Evolutionary conservation across 30 jellyfish, hydroid and myxozoan genomes (phyloP), one percentile per base, ranked within the genome.

Genomic region (Sanderia malayensis): DNA sequence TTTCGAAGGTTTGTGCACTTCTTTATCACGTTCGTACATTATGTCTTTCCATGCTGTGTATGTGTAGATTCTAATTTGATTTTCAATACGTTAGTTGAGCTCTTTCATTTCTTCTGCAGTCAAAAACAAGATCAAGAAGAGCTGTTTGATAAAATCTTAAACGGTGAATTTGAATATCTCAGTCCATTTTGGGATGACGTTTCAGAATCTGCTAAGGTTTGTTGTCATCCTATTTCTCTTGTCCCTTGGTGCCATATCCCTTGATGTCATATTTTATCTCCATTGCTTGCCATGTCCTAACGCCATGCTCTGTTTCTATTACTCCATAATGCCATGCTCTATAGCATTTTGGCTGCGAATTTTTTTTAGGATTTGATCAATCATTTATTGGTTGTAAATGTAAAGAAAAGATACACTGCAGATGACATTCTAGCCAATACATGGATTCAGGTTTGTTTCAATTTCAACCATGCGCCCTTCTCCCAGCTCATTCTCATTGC

Each of bases 121-220:
- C 88, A 86, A 46, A 82, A 91, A 34, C 94, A 82, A 29, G 95
- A 80, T 75, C 98, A 91, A 66, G 95, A 91, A 78, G 98, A 91
- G 63, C 80, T 91, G 67, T 91, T 91, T 73, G 98, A 91, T 60
- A 91, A 84, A 91, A 91, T 91, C 19, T 22, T 91, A 45, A 65
- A 87, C 4, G 96, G 98, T 2, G 98, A 91, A 27, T 91, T 49
- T 73, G 98, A 83, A 67, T 91, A 75, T 67, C 47, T 91, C 66
- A 30, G 58, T 46, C 98, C 98, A 44, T 91, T 91, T 59, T 91
- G 98, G 98, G 89, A 84, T 58, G 96, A 84, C 53, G 87, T 84
- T 25, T 76, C 96, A 22, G 94, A 83, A 9, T 78, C 82, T 11
- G 96, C 96, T 1, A 91, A 86, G 87, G 98, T 91, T 45, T n/a